These are phyloP conservation scores for Aspidapion aeneum DNA, from an alignment of 2,888 invertebrate species.

Conservation along the genomic window DNA sequence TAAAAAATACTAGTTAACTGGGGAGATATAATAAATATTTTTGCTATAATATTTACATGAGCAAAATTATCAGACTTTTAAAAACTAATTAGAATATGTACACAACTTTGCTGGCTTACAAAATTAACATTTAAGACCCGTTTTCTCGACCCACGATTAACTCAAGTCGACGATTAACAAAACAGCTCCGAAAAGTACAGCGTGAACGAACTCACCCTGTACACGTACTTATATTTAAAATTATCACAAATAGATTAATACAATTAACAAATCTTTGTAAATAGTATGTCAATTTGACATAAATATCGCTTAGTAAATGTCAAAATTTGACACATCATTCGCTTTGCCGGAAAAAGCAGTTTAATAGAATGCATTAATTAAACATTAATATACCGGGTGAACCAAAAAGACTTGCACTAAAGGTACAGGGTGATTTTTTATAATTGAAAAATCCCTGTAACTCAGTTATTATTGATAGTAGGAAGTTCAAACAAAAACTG, in stretches of 20 bases:
- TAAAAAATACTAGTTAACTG: conserved; percentile 14
- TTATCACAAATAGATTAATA: neutral
- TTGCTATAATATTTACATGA: conserved; percentile 32
- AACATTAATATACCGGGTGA: too few relatives aligned
- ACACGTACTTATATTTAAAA: neutral
- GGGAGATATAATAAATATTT: conserved; percentile 5
- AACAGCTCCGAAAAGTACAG: too few relatives aligned
- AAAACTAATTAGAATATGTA: conserved; percentile 21
- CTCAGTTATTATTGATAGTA: too few relatives aligned
- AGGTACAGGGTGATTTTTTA: too few relatives aligned
- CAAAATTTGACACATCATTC: neutral
- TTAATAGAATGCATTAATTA: too few relatives aligned
- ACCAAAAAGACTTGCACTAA: too few relatives aligned
- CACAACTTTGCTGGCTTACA: conserved; percentile 10
- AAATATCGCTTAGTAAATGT: neutral
- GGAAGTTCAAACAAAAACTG: too few relatives aligned
- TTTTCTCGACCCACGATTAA: too few relatives aligned
- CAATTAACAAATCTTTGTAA: neutral
- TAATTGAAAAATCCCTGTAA: too few relatives aligned
- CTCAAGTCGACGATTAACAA: too few relatives aligned
- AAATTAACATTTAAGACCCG: neutral
- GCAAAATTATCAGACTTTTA: conserved; percentile 38
- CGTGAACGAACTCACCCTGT: too few relatives aligned
- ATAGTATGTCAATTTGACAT: neutral
- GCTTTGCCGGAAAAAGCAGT: neutral